phyloP scores from a whole-genome alignment of 2,797 vertebrate genomes.

The Parauchenoglanis ngamensis region DNA sequence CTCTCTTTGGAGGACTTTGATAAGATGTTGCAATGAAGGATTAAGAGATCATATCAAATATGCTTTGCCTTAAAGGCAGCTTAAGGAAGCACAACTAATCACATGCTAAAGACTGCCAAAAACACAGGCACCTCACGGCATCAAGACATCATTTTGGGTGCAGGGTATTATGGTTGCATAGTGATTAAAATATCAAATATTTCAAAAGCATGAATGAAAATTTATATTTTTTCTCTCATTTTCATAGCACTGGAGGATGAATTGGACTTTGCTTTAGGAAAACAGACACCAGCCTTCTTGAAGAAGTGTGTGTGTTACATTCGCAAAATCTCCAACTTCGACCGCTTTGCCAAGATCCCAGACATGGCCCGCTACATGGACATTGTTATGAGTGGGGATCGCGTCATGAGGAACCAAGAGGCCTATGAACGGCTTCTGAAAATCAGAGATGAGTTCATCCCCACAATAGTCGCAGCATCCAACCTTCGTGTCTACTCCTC shows the following conservation, averaged over 20 bases:
- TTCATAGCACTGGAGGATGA: constrained; percentile 93
- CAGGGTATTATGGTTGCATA: constrained; percentile 18
- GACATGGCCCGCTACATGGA: constrained; percentile 97
- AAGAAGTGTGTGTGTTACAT: constrained; percentile 99
- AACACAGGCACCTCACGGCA: constrained; percentile 45
- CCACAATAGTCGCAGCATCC: constrained; percentile 91
- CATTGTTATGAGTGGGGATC: constrained; percentile 80
- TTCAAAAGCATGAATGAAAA: constrained; percentile 44
- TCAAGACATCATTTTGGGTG: constrained; percentile 30
- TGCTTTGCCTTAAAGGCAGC: constrained; percentile 63
- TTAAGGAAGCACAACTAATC: constrained; percentile 62
- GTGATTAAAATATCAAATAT: constrained; percentile 24
- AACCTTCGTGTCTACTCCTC: constrained; percentile 97
- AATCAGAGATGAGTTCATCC: constrained; percentile 97
- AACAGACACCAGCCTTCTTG: constrained; percentile 96
- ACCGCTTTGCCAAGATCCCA: constrained; percentile 92
- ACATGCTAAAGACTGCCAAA: constrained; percentile 56
- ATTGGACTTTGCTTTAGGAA: constrained; percentile 96
- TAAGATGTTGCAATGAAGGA: constrained; percentile 61
- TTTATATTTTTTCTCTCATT: constrained; percentile 45
- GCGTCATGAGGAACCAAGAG: constrained; percentile 89
- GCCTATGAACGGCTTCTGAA: constrained; percentile 93
- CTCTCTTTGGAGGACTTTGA: constrained; percentile 61
- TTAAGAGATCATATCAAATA: constrained; percentile 70
- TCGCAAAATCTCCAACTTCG: constrained; percentile 96